These are phyloP conservation scores for Spondyliosoma cantharus DNA, from an alignment of 2,797 vertebrate species.

Conservation along the genomic window DNA sequence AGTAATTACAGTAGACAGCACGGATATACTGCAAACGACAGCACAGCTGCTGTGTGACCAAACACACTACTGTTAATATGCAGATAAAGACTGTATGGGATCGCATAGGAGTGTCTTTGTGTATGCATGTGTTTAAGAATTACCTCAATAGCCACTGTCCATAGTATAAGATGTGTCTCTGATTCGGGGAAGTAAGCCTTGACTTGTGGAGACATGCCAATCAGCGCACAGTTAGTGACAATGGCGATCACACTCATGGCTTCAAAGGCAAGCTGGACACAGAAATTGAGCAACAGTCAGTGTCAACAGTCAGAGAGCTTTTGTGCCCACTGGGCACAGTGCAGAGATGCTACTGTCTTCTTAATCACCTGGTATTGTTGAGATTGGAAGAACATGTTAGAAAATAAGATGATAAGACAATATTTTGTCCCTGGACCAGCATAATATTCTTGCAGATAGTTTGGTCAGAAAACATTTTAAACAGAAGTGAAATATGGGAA, in stretches of 20 bases:
- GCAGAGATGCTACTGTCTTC: not conserved
- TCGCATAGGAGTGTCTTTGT: not conserved
- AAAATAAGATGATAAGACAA: not conserved
- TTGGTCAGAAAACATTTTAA: not conserved
- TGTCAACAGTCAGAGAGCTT: slow-evolving; percentile 5
- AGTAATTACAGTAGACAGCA: slow-evolving; percentile 8
- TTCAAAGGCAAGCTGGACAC: slow-evolving; percentile 94
- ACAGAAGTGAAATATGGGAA: not conserved
- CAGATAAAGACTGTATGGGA: not conserved
- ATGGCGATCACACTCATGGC: slow-evolving; percentile 96
- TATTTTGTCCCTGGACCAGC: not conserved
- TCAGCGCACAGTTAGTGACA: slow-evolving; percentile 95
- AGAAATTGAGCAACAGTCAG: slow-evolving; percentile 28
- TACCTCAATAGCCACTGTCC: slow-evolving; percentile 93
- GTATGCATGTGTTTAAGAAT: not conserved
- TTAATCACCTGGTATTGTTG: not conserved
- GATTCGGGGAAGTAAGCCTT: slow-evolving; percentile 89
- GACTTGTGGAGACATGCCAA: slow-evolving; percentile 96
- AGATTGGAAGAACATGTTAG: slow-evolving; percentile 4
- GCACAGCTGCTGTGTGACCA: not conserved
- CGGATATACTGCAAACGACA: not conserved
- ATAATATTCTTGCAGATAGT: not conserved
- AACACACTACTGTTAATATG: slow-evolving; percentile 1
- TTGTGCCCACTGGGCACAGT: not conserved
- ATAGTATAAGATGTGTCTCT: slow-evolving; percentile 90